Base-by-base conservation (phyloP, 1,140 invertebrate genomes). In the Heliothis virescens region DNA sequence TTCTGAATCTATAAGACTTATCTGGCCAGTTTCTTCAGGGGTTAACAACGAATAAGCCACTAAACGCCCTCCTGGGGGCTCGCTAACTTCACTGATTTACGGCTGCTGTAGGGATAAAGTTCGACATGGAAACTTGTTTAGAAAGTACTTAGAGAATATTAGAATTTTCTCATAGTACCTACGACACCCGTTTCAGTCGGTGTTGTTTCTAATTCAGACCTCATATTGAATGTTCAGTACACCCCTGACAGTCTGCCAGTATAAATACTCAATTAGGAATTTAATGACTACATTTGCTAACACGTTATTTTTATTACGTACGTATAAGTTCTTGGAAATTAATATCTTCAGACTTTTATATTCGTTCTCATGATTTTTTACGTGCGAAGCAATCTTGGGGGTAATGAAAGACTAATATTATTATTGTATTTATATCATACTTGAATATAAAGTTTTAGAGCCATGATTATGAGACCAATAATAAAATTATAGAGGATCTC, bases 11-110 rank as follows among this genome's bases (percentile, higher is more conserved):
- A 67, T 78, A 63, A 16, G 50, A 67, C 48, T 80, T 80, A 75
- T 80, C 72, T 80, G 52, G 55, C 29, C 71, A 80, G 52, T 65
- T 67, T 48, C 41, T n/a, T 65, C 34, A 29, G 79, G 57, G 79
- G 60, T 80, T 74, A 57, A 57, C 60, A 80, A 80, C 34, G 79
- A 67, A 69, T 82, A 79, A 83, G 57, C 82, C 47, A 78, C 69
- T 79, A 79, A 83, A 79, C 59, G 82, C 67, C 60, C 82, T 76
- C 74, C 69, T 34, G 73, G 79, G 67, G 69, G 48, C 74, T 76
- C 57, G 55, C 47, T 65, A 62, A 57, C 34, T 34, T 71, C 3
- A 15, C 48, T 73, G 78, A 82, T 82, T 80, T 79, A 82, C 63
- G 72, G 57, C n/a, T 47, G 12, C 12, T 50, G 26, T 75, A 74